phyloP scores from a whole-genome alignment of 2,113 vertebrate genomes.

The Chionodraco myersi region DNA sequence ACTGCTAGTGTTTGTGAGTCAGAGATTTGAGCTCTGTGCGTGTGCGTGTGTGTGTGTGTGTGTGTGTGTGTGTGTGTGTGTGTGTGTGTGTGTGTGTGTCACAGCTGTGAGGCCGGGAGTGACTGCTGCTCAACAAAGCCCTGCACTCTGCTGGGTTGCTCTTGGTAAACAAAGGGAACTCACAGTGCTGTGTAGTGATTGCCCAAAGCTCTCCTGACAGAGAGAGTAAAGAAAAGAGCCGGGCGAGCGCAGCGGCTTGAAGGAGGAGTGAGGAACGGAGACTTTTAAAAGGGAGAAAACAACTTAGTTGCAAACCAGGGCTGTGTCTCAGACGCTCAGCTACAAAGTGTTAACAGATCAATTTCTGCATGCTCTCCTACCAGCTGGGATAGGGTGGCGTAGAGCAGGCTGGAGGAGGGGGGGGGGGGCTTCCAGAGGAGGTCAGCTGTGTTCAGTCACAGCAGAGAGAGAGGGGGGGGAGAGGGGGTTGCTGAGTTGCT shows the following conservation, averaged over 20 bases:
- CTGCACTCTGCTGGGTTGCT: constrained; percentile 78
- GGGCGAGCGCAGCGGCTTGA: constrained; percentile 39
- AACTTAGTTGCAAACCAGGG: neutral
- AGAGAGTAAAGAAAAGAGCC: constrained; percentile 63
- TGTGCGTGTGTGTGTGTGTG: constrained; percentile 38
- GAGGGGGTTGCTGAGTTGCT: constrained; percentile 54
- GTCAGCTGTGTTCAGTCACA: constrained; percentile 73
- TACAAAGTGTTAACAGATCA: constrained; percentile 46
- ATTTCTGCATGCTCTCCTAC: constrained; percentile 44
- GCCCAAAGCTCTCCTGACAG: constrained; percentile 72
- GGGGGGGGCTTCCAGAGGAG: constrained; percentile 49
- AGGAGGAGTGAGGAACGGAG: constrained; percentile 29
- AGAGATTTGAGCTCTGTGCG: constrained; percentile 75
- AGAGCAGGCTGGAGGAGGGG: constrained; percentile 13
- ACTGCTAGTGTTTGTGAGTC: constrained; percentile 81
- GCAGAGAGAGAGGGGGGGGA: constrained; percentile 22
- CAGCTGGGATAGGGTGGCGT: constrained; percentile 47
- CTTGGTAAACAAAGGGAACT: constrained; percentile 82
- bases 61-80: too few relatives aligned
- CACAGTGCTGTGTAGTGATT: constrained; percentile 70
- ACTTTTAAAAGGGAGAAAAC: constrained; percentile 42
- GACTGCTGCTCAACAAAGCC: constrained; percentile 81
- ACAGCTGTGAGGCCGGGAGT: constrained; percentile 83
- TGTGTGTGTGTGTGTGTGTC: constrained; percentile 52
- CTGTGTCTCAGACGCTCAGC: constrained; percentile 37